phyloP scores from a whole-genome alignment of 2,797 vertebrate species.

The Hemitrygon akajei region DNA sequence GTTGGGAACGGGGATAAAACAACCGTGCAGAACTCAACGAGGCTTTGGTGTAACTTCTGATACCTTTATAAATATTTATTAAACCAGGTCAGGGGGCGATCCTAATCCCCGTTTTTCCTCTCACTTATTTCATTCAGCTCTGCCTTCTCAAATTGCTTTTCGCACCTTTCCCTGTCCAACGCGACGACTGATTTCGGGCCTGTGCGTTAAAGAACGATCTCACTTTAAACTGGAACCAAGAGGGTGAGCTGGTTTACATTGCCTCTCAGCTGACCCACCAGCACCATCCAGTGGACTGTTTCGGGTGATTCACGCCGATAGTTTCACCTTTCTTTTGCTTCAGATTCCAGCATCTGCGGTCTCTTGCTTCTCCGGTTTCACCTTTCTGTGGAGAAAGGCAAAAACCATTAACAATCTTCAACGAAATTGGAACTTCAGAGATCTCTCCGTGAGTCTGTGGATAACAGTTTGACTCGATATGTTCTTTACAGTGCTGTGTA shows the following conservation, averaged over 20 bases:
- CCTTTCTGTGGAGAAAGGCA: background rate
- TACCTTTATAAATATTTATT: background rate
- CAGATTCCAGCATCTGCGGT: too few relatives aligned
- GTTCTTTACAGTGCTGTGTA: background rate
- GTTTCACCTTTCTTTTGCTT: background rate
- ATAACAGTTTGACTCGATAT: background rate
- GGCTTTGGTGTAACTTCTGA: background rate
- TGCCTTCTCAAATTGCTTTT: constrained; percentile 15
- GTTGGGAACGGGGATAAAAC: too few relatives aligned
- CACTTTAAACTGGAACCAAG: background rate
- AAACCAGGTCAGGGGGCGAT: background rate
- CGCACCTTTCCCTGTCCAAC: background rate
- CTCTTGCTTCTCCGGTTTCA: too few relatives aligned
- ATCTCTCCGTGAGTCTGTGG: background rate
- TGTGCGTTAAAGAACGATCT: background rate
- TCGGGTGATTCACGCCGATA: background rate
- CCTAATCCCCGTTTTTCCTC: background rate
- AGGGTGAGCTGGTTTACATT: too few relatives aligned
- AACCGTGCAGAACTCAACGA: constrained; percentile 38
- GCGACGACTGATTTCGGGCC: background rate
- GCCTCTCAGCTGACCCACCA: background rate
- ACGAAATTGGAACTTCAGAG: background rate
- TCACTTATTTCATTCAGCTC: background rate
- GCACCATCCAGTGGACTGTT: constrained; percentile 11
- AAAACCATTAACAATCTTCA: background rate